phyloP scores from a whole-genome alignment of 2,113 vertebrate genomes.

The Vireo altiloquus region DNA sequence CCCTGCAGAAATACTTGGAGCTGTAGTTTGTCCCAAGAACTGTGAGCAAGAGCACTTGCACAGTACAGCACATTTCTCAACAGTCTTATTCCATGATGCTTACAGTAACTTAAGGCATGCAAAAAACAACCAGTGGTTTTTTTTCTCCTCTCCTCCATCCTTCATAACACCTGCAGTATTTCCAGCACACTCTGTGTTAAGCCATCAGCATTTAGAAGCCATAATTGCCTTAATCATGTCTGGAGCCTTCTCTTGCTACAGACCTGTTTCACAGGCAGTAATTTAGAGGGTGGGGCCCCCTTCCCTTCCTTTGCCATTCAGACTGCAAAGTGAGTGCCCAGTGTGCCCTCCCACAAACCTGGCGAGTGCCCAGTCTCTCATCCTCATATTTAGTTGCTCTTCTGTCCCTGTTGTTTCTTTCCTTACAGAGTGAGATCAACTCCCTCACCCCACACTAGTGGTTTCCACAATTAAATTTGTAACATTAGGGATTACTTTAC shows the following conservation, averaged over 20 bases:
- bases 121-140: background rate
- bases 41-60: background rate
- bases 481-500: background rate
- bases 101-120: background rate
- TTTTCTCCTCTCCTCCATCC: background rate
- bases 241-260: background rate
- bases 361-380: background rate
- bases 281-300: background rate
- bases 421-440: background rate
- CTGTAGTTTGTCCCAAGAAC: background rate
- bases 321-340: background rate
- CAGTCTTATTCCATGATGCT: background rate
- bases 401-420: background rate
- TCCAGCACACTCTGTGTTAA: background rate
- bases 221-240: background rate
- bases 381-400: background rate
- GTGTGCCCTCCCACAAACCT: background rate
- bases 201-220: background rate
- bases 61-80: background rate
- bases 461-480: background rate
- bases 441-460: background rate
- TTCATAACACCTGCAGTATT: constrained; percentile 1
- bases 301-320: background rate
- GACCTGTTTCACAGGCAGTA: background rate
- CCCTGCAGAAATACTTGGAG: background rate